These are phyloP conservation scores for Xanthostigma xanthostigma DNA, from an alignment of 2,888 invertebrate species.

Conservation along the genomic window DNA sequence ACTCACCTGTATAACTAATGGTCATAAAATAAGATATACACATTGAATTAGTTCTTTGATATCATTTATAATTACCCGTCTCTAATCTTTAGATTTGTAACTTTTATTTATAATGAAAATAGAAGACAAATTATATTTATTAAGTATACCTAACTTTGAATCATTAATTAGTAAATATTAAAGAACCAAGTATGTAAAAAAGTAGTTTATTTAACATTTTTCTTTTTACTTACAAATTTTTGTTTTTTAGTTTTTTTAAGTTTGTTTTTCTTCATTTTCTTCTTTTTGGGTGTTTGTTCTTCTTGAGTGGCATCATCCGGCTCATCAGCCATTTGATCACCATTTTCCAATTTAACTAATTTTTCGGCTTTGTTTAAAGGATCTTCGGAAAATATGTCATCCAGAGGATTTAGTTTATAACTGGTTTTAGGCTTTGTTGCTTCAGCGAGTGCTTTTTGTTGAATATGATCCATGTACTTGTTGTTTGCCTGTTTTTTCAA, in stretches of 20 bases:
- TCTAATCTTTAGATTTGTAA: too few relatives aligned
- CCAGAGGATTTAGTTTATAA: constrained; percentile 55
- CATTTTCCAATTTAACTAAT: constrained; percentile 25
- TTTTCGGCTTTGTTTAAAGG: constrained; percentile 42
- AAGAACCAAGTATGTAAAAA: neutral
- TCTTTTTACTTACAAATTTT: constrained; percentile 1
- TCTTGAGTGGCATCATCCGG: neutral
- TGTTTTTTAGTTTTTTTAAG: constrained; percentile 6
- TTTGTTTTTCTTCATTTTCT: constrained; percentile 7
- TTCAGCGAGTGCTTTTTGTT: constrained; percentile 64
- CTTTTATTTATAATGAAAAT: too few relatives aligned
- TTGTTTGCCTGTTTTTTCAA: constrained; percentile 17
- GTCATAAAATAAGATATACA: too few relatives aligned
- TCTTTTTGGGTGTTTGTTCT: neutral
- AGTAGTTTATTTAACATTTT: neutral
- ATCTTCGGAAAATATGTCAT: constrained; percentile 59
- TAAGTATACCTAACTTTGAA: too few relatives aligned
- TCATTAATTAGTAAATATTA: too few relatives aligned
- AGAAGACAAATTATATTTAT: too few relatives aligned
- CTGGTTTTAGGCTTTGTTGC: constrained; percentile 56
- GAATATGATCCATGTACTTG: constrained; percentile 61
- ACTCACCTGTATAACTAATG: too few relatives aligned
- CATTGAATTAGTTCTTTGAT: too few relatives aligned
- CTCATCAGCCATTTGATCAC: neutral
- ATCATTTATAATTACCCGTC: too few relatives aligned